Conservation (phyloP, 2,113 vertebrate species). For the Alligator sinensis region DNA sequence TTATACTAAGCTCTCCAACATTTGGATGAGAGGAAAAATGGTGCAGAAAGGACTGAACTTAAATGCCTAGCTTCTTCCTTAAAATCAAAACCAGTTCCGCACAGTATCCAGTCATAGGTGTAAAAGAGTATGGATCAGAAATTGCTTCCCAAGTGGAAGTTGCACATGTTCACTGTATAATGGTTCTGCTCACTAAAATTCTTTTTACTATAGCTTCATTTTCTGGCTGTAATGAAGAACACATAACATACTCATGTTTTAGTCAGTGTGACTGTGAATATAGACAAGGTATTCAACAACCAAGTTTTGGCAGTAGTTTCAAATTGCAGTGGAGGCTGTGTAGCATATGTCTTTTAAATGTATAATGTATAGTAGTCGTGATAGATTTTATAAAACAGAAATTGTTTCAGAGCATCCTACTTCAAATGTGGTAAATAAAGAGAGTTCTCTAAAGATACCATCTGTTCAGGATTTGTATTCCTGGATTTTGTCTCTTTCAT, state of each 20-base stretch:
- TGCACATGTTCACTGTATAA: constrained; percentile 21
- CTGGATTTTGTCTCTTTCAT: not conserved
- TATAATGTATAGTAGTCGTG: not conserved
- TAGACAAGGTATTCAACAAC: constrained; percentile 41
- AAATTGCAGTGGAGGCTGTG: not conserved
- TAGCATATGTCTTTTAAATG: constrained; percentile 21
- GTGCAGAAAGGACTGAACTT: not conserved
- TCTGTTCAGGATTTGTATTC: not conserved
- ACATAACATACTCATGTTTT: constrained; percentile 71
- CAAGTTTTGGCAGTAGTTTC: constrained; percentile 27
- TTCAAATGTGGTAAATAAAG: constrained; percentile 36
- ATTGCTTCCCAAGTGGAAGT: not conserved
- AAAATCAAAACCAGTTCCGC: not conserved
- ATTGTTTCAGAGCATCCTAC: constrained; percentile 19
- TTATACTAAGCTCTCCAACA: not conserved
- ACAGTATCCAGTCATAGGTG: not conserved
- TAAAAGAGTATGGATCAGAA: not conserved
- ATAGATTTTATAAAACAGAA: constrained; percentile 14
- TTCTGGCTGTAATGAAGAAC: constrained; percentile 56
- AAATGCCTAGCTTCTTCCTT: not conserved
- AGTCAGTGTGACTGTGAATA: constrained; percentile 67
- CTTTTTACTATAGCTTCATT: constrained; percentile 40
- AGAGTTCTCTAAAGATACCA: not conserved
- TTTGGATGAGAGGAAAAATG: not conserved
- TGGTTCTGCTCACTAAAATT: constrained; percentile 49